Evolutionary conservation across 2,113 vertebrate species (phyloP).

Genomic region (Lanius ludovicianus): DNA sequence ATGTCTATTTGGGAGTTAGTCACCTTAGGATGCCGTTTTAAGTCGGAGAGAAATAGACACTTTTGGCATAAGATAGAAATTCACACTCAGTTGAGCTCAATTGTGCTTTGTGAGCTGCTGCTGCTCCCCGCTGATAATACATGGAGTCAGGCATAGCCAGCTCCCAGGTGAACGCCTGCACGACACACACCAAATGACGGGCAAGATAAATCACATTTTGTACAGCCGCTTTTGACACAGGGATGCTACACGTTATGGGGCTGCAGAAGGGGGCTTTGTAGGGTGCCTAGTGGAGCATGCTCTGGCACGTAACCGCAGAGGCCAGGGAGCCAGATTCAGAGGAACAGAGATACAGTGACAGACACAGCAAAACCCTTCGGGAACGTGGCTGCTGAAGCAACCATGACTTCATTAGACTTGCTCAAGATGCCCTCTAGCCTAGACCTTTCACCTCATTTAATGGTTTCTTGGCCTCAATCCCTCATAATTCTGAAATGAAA

Average conservation of each 20-base stretch:
- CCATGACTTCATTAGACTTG: conserved; percentile 63
- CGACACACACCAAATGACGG: fast-evolving
- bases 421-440: conserved; percentile 59
- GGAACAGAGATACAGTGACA: background rate
- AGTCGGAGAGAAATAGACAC: background rate
- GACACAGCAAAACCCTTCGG: conserved; percentile 33
- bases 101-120: background rate
- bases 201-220: background rate
- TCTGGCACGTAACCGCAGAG: background rate
- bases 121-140: background rate
- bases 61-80: background rate
- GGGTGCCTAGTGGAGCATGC: background rate
- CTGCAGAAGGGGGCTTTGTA: background rate
- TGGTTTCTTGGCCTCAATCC: conserved; percentile 54
- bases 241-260: fast-evolving
- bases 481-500: conserved; percentile 49
- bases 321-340: background rate
- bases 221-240: background rate
- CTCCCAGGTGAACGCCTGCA: background rate
- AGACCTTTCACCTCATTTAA: conserved; percentile 65
- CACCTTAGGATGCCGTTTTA: background rate
- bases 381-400: conserved; percentile 31
- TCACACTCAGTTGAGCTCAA: conserved; percentile 21
- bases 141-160: background rate
- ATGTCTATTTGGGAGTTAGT: background rate